Percentiles rank a stretch among this genome's conserved stretches.
Conservation (phyloP, 2,888 invertebrate genomes). For the Drosophila formosana region DNA sequence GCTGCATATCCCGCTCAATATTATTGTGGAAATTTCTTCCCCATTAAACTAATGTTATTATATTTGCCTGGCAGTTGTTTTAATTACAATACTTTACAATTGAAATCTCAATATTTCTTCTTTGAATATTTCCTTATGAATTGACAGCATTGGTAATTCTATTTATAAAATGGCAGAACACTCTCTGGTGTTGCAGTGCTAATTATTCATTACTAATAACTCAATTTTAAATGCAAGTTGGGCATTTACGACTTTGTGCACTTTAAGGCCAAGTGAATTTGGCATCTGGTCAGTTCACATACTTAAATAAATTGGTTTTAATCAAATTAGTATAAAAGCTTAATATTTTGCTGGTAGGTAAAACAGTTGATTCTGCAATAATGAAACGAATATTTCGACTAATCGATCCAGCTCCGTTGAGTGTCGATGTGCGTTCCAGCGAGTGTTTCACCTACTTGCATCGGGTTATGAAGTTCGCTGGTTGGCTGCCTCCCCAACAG, state of each 20-base stretch:
- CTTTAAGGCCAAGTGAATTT: not conserved
- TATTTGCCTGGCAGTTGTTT: too few species aligned
- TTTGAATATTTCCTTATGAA: too few species aligned
- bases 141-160: too few species aligned
- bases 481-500: constrained; percentile 49
- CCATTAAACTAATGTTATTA: too few species aligned
- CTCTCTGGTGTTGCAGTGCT: not conserved
- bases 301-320: not conserved
- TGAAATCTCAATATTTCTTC: too few species aligned
- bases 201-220: not conserved
- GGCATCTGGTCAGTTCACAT: not conserved
- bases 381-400: constrained; percentile 31
- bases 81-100: too few species aligned
- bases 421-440: constrained; percentile 29
- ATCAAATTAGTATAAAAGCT: not conserved
- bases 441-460: constrained; percentile 39
- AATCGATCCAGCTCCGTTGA: constrained; percentile 34
- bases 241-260: not conserved
- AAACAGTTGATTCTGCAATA: not conserved
- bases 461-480: constrained; percentile 37
- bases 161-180: not conserved
- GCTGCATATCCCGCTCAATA: too few species aligned
- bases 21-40: too few species aligned
- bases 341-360: not conserved
- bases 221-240: not conserved